Conservation (phyloP, 2,797 vertebrate species). For the Cryptoblepharus egeriae region DNA sequence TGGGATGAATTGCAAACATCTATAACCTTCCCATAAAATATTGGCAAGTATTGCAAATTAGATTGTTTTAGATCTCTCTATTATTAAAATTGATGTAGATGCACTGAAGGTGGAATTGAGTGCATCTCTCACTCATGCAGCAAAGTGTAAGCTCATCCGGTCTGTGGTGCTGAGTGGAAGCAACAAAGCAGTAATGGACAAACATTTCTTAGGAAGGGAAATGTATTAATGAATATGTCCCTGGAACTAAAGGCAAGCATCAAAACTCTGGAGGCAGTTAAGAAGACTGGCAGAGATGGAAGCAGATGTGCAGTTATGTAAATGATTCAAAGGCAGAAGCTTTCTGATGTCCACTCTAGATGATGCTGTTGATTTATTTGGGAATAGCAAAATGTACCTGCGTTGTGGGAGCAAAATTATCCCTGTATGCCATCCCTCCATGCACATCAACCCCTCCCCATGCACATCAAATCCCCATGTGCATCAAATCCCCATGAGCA, state of each 20-base stretch:
- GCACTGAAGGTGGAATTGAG: constrained; percentile 12
- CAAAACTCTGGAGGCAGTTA: not conserved
- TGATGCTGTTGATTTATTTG: not conserved
- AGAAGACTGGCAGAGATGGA: not conserved
- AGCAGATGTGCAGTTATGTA: not conserved
- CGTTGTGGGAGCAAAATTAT: too few species aligned
- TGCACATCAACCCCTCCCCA: too few species aligned
- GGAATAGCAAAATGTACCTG: too few species aligned
- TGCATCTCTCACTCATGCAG: not conserved
- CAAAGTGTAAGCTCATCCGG: not conserved
- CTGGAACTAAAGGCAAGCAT: not conserved
- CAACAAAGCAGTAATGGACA: not conserved
- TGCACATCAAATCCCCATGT: too few species aligned
- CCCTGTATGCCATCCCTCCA: too few species aligned
- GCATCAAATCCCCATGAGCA: too few species aligned
- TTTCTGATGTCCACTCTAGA: not conserved
- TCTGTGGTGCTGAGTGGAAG: not conserved
- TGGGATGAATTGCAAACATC: not conserved
- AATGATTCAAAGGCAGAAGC: not conserved
- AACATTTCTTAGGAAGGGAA: not conserved
- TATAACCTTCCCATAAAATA: not conserved
- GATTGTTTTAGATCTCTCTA: not conserved
- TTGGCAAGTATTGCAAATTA: constrained; percentile 10
- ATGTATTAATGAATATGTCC: constrained; percentile 24
- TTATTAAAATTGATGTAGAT: constrained; percentile 26